Base-by-base conservation (phyloP, 2,888 invertebrate species). In the Scelioninae gen. 1 region DNA sequence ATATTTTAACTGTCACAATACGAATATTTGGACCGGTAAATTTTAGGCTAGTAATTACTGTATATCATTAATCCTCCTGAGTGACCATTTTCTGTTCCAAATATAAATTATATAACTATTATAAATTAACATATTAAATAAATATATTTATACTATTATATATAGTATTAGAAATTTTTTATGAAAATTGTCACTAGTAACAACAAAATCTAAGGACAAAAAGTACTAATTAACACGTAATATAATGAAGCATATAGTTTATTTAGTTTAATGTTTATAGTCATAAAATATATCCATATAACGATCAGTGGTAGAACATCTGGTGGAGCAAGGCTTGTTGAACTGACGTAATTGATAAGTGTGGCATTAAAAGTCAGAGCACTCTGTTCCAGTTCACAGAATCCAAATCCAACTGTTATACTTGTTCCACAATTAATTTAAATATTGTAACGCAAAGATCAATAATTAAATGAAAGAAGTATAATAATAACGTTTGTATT, bases 261-360 rank as follows among this genome's bases (percentile, higher is more conserved):
- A 90, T 90, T 90, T 86, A 56, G 84, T 89, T 86, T 85, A 85
- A 87, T 87, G 86, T 85, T 87, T 85, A 82, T 88, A 88, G 87
- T 90, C 89, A 87, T 87, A 89, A 89, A 89, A 90, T 90, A 90
- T 90, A 90, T 88, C 85, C 84, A 85, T 88, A 79, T 87, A 87
- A 88, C 83, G 85, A 85, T 89, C 88, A 89, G 88, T 88, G 87
- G 87, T 84, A 76, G 88, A 89, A 89, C 89, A 87, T 86, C 66
- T 79, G 78, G 58, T 72, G 55, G 71, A 79, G 40, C 65, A 72
- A 79, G 79, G 71, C 71, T 71, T 62, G 43, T 79, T 65, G 31
- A 79, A 72, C 65, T 79, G 56, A 71, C 66, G 66, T 43, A 66
- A 79, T 56, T 72, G 72, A 79, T 66, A 80, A 74, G 60, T 66